Evolutionary conservation across 2,797 vertebrate species (phyloP).

Genomic region (Aplochiton taeniatus): DNA sequence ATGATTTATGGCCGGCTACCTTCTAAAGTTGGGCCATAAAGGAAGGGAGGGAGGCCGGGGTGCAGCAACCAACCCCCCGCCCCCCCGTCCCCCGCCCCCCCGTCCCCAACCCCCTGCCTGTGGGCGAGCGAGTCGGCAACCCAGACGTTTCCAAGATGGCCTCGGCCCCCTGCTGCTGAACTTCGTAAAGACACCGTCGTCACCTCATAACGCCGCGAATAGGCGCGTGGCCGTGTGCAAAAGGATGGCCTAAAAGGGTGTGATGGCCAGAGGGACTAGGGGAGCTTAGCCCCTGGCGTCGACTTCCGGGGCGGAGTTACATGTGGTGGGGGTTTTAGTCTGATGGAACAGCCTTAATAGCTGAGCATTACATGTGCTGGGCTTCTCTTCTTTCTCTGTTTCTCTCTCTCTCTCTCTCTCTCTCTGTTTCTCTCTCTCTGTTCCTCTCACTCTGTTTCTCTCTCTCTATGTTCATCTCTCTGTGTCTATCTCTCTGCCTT

Average conservation of each 20-base stretch:
- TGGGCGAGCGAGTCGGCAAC: too few relatives aligned
- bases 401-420: not conserved
- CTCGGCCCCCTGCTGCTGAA: slow-evolving; percentile 25
- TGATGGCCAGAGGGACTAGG: too few relatives aligned
- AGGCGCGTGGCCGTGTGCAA: too few relatives aligned
- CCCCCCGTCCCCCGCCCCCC: too few relatives aligned
- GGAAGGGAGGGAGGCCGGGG: slow-evolving; percentile 38
- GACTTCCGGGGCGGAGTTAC: too few relatives aligned
- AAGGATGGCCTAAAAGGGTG: too few relatives aligned
- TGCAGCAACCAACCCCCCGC: slow-evolving; percentile 39
- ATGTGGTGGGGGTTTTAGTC: too few relatives aligned
- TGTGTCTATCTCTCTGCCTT: not conserved
- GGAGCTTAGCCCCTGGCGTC: too few relatives aligned
- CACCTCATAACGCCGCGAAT: slow-evolving; percentile 47
- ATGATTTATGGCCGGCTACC: slow-evolving; percentile 53
- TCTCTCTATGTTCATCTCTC: not conserved
- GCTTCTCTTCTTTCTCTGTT: not conserved
- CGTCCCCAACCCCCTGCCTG: too few relatives aligned
- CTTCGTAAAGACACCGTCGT: slow-evolving; percentile 58
- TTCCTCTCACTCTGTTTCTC: not conserved
- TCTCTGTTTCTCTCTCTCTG: not conserved
- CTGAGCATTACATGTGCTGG: not conserved
- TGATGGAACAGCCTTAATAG: too few relatives aligned
- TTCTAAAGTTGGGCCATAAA: slow-evolving; percentile 54
- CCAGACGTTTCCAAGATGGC: slow-evolving; percentile 28